phyloP scores from a whole-genome alignment of 2,797 vertebrate genomes.

The Bovichtus variegatus region DNA sequence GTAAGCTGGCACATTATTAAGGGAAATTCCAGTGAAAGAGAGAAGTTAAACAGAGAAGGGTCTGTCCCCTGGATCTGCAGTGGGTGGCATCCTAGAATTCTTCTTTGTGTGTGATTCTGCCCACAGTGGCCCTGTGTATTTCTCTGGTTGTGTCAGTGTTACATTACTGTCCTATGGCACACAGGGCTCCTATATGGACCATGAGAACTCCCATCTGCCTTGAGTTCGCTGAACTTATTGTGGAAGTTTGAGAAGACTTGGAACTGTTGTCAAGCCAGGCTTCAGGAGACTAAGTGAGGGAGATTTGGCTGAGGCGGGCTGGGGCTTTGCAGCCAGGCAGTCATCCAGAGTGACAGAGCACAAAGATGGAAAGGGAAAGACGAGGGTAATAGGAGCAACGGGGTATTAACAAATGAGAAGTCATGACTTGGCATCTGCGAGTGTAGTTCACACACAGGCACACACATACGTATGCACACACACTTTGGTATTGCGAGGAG shows the following conservation, averaged over 20 bases:
- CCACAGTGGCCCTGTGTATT: slow-evolving; percentile 72
- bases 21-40: slow-evolving; percentile 83
- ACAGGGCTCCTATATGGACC: slow-evolving; percentile 49
- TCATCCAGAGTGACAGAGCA: slow-evolving; percentile 72
- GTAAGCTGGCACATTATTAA: slow-evolving; percentile 79
- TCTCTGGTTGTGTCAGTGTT: slow-evolving; percentile 58
- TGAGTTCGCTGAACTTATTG: slow-evolving; percentile 59
- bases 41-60: slow-evolving; percentile 79
- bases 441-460: slow-evolving; percentile 56
- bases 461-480: slow-evolving; percentile 28
- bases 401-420: slow-evolving; percentile 76
- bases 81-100: slow-evolving; percentile 85
- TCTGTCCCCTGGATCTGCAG: slow-evolving; percentile 78
- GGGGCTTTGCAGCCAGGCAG: slow-evolving; percentile 69
- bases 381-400: slow-evolving; percentile 66
- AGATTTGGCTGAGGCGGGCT: slow-evolving; percentile 63
- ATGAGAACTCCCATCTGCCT: slow-evolving; percentile 68
- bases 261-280: slow-evolving; percentile 62
- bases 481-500: slow-evolving; percentile 33
- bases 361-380: slow-evolving; percentile 67
- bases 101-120: slow-evolving; percentile 81
- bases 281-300: slow-evolving; percentile 51
- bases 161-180: slow-evolving; percentile 60
- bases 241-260: slow-evolving; percentile 60
- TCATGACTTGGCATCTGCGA: slow-evolving; percentile 76